Percentiles rank a stretch among this genome's conserved stretches.
phyloP scores from a whole-genome alignment of 2,113 vertebrate species.

The Platysteira castanea region DNA sequence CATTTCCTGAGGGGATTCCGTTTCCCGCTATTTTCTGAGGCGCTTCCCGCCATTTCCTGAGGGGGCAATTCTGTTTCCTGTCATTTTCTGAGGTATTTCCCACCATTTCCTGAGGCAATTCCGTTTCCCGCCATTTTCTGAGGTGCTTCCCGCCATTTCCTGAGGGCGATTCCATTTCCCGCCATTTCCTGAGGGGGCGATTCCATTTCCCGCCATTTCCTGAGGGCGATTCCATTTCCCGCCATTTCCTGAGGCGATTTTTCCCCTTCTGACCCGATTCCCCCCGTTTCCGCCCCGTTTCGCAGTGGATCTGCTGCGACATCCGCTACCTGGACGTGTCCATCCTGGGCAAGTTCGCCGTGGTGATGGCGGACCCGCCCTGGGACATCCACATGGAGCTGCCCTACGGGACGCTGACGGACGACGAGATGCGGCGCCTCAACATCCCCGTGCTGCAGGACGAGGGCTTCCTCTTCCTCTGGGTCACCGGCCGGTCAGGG shows the following conservation, averaged over 20 bases:
- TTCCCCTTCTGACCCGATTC: background rate
- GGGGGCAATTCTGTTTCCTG: too few relatives aligned
- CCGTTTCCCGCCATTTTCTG: too few relatives aligned
- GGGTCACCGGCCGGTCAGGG: background rate
- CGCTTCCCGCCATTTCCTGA: background rate
- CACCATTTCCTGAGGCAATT: background rate
- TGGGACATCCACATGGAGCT: conserved; percentile 14
- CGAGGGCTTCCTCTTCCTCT: background rate
- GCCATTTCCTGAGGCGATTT: background rate
- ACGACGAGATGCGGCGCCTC: background rate
- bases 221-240: too few relatives aligned
- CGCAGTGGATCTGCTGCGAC: background rate
- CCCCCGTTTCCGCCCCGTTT: too few relatives aligned
- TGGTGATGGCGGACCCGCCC: background rate
- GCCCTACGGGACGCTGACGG: background rate
- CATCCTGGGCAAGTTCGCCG: background rate
- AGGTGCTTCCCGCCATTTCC: too few relatives aligned
- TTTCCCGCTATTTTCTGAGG: too few relatives aligned
- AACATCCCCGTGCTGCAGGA: background rate
- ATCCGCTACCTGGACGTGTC: background rate
- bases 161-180: background rate
- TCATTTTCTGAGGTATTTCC: too few relatives aligned
- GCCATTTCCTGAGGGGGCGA: background rate
- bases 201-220: background rate
- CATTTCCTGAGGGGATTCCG: too few relatives aligned